Evolutionary conservation across 2,113 vertebrate species (phyloP), one percentile per base, ranked within the genome.

Genomic region (Promerops cafer): DNA sequence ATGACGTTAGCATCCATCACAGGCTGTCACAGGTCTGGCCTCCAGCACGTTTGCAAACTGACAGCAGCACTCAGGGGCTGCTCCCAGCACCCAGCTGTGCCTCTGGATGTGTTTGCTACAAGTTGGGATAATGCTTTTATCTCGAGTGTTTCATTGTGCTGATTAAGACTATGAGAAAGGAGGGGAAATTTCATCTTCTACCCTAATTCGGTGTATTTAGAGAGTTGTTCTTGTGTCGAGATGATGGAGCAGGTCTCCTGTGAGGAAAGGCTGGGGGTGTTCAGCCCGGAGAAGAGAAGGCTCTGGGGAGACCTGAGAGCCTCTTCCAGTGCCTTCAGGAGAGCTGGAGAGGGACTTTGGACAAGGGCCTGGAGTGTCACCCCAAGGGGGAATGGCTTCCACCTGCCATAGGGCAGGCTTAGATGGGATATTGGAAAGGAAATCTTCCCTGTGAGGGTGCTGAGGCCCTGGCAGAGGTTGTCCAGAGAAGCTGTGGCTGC

Each of bases 41-140:
- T 76, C 80, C 68, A 72, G 90, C 35, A 9, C 3, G 0, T 74
- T 47, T 74, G 42, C 66, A 76, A 20, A 28, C 12, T 26, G 65
- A 2, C 42, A 15, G 70, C 65, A 44, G 45, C 40, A 4, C 19
- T 31, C 57, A 5, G 40, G 39, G 30, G 20, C 68, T 81, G 53
- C 40, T 68, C 17, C 31, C 1, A 0, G 24, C 1, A 0, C 47
- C 50, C 26, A 5, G 20, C 63, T 56, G 63, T 0, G 4, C 49
- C 63, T n/a, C 71, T 57, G 23, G 20, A 20, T 42, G 44, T 54
- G 15, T 18, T 68, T 45, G 10, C 13, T 66, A 17, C 44, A 20
- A 52, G n/a, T 1, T 59, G 8, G 26, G 23, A 13, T 22, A 18
- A 39, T 3, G 4, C n/a, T 76, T 85, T 53, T 50, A 54, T 47